Evolutionary conservation across 2,888 invertebrate species (phyloP), one percentile per base, ranked within the genome.

Genomic region (Parascotia fuliginaria): DNA sequence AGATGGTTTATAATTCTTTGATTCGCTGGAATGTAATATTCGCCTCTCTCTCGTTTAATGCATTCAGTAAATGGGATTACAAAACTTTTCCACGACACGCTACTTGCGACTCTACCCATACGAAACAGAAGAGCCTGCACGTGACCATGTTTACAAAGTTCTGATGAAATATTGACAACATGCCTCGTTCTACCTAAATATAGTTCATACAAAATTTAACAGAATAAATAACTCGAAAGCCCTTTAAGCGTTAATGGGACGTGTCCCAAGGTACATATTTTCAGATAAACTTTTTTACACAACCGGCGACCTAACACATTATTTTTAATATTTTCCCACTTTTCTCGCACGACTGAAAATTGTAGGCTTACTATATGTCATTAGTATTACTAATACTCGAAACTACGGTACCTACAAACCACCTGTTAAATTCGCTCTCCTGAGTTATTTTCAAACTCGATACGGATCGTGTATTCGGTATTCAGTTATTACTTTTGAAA

Each of bases 1-100:
- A 87, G 83, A 86, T 83, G 84, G 79, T 77, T 79, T 75, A 75
- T 81, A 81, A 81, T 82, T 79, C 73, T 73, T 75, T 73, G 70
- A 77, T 78, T 79, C 68, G 67, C 55, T 55, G 66, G 65, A 75
- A 75, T 75, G 72, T 70, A 70, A 77, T 77, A 76, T 78, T 75
- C 71, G 62, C 59, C 46, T 59, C 63, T 65, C 58, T 69, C 61
- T 55, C 65, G n/a, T 71, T 68, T 66, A 64, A 57, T 48, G 57
- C 43, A 42, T 46, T 56, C 2, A 51, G 58, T 58, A 70, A 62
- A 67, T 62, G 56, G 43, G 55, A 59, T 71, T 67, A 58, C 44
- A 49, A 56, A 51, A 55, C 60, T 59, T 36, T 45, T 42, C 42
- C 42, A 33, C 24, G 13, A 46, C 11, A 39, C 39, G 44, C 34